Evolutionary conservation across 2,888 invertebrate species (phyloP).

Genomic region (Dicycla oo): DNA sequence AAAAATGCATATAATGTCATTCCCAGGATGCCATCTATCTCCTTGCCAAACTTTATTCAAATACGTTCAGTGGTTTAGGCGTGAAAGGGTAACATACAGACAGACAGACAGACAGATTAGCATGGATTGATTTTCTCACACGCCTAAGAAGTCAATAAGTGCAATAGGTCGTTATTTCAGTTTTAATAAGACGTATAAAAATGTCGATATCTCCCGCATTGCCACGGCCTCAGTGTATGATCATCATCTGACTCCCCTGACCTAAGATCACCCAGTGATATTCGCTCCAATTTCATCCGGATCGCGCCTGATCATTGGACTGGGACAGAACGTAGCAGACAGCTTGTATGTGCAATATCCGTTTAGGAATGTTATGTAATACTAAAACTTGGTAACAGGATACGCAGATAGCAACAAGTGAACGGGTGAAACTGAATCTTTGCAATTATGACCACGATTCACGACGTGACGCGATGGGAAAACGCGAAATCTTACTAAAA

Average conservation of each 20-base stretch:
- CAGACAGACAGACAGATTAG: too few species aligned
- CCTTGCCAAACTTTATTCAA: too few species aligned
- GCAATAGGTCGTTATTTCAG: conserved; percentile 9
- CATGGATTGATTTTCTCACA: neutral
- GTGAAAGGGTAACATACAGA: too few species aligned
- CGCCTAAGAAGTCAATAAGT: neutral
- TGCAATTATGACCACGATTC: neutral
- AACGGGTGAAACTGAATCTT: neutral
- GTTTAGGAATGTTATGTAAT: conserved; percentile 24
- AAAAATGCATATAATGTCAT: too few species aligned
- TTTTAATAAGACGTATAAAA: conserved; percentile 34
- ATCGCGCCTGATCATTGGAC: conserved; percentile 66
- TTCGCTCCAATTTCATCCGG: conserved; percentile 76
- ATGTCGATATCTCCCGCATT: conserved; percentile 45
- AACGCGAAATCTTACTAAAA: neutral
- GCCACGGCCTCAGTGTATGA: conserved; percentile 49
- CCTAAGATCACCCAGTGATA: conserved; percentile 67
- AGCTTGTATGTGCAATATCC: conserved; percentile 44
- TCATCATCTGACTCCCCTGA: conserved; percentile 63
- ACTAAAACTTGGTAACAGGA: neutral
- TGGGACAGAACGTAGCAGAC: conserved; percentile 47
- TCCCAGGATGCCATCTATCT: too few species aligned
- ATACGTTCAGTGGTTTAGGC: too few species aligned
- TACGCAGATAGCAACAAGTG: neutral
- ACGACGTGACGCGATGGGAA: neutral